phyloP scores from a whole-genome alignment of 2,797 vertebrate genomes.

The Galagoides demidoff region DNA sequence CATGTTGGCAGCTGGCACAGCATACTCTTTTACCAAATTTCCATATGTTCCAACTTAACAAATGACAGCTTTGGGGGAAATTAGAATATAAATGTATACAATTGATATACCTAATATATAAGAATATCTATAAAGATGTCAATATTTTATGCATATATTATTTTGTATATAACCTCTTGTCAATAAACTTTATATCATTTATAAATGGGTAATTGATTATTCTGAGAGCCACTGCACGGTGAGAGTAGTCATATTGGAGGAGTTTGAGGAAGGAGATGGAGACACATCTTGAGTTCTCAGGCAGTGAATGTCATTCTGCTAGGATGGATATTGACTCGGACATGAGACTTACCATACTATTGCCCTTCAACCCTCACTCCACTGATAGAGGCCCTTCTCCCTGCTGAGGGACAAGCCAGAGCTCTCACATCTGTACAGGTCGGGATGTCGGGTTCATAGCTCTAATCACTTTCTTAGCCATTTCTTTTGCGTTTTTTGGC shows the following conservation, averaged over 20 bases:
- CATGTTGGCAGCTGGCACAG: not conserved
- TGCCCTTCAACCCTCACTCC: not conserved
- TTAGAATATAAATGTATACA: not conserved
- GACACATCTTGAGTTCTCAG: not conserved
- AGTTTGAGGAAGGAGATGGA: not conserved
- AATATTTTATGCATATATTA: not conserved
- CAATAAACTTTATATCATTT: not conserved
- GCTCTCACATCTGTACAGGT: not conserved
- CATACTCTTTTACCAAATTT: not conserved
- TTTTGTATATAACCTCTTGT: not conserved
- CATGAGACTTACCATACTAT: not conserved
- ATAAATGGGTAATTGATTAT: not conserved
- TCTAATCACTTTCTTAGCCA: not conserved
- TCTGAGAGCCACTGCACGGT: not conserved
- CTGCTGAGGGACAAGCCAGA: not conserved
- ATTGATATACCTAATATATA: too few relatives aligned
- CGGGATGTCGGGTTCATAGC: not conserved
- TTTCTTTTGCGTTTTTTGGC: not conserved
- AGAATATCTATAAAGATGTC: not conserved
- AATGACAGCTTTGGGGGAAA: not conserved
- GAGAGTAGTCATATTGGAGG: not conserved
- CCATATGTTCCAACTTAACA: not conserved
- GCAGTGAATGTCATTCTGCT: not conserved
- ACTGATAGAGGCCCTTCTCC: not conserved
- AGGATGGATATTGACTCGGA: not conserved